phyloP scores from a whole-genome alignment of 2,888 invertebrate genomes.

The Trachelus tabidus region DNA sequence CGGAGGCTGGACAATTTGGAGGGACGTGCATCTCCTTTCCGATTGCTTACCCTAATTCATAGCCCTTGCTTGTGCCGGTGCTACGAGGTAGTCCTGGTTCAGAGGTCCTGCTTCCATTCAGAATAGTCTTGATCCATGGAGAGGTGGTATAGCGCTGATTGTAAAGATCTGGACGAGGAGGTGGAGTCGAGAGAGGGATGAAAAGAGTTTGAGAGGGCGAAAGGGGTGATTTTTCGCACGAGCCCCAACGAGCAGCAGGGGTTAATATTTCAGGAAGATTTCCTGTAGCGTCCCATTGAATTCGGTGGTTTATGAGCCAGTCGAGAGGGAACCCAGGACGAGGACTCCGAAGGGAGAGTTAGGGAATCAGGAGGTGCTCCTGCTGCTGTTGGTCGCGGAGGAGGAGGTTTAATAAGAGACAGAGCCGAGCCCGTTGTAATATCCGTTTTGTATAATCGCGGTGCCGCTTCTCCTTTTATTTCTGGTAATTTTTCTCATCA shows the following conservation, averaged over 20 bases:
- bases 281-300: conserved; percentile 38
- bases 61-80: conserved; percentile 34
- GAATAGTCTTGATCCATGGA: not conserved
- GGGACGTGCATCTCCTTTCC: conserved; percentile 52
- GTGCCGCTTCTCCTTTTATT: conserved; percentile 50
- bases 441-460: conserved; percentile 54
- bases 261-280: conserved; percentile 39
- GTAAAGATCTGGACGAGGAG: not conserved
- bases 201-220: not conserved
- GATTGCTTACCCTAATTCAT: conserved; percentile 64
- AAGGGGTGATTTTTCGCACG: not conserved
- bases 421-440: conserved; percentile 45
- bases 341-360: conserved; percentile 31
- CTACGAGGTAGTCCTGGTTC: conserved; percentile 37
- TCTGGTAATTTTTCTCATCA: conserved; percentile 58
- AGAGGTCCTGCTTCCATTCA: not conserved
- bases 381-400: not conserved
- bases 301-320: conserved; percentile 18
- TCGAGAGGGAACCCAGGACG: conserved; percentile 14
- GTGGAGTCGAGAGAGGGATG: not conserved
- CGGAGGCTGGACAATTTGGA: conserved; percentile 59
- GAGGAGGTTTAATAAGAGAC: conserved; percentile 45
- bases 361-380: not conserved
- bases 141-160: not conserved
- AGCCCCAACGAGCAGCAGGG: conserved; percentile 10